Conservation (phyloP, 2,888 invertebrate genomes). For the Epinotia ramella region DNA sequence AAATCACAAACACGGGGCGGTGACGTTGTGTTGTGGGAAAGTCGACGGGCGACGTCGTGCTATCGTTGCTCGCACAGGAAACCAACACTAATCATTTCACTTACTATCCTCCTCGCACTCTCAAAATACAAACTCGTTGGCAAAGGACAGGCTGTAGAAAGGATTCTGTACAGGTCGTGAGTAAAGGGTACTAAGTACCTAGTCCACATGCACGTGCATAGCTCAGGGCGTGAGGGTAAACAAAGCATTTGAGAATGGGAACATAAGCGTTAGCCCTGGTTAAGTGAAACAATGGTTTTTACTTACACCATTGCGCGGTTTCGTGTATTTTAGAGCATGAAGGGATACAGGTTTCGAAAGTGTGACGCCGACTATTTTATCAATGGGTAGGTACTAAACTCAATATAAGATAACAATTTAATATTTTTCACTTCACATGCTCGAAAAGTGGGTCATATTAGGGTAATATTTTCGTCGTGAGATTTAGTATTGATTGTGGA, state of each 20-base stretch:
- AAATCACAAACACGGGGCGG: constrained; percentile 55
- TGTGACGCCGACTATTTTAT: constrained; percentile 19
- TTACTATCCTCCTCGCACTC: constrained; percentile 39
- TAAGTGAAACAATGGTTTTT: constrained; percentile 45
- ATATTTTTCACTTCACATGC: too few species aligned
- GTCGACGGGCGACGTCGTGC: constrained; percentile 48
- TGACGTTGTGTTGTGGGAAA: constrained; percentile 49
- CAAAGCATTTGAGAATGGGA: constrained; percentile 44
- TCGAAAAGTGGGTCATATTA: too few species aligned
- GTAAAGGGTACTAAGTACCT: constrained; percentile 44
- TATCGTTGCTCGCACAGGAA: constrained; percentile 50
- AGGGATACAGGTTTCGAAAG: constrained; percentile 41
- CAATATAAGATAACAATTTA: too few species aligned
- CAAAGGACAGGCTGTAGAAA: constrained; percentile 26
- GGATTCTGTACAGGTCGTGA: constrained; percentile 29
- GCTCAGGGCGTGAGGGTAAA: constrained; percentile 45
- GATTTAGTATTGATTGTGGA: too few species aligned
- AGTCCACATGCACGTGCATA: constrained; percentile 46
- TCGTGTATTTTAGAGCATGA: constrained; percentile 44
- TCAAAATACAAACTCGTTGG: constrained; percentile 13
- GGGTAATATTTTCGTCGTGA: too few species aligned
- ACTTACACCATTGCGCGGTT: constrained; percentile 44
- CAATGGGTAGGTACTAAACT: constrained; percentile 17
- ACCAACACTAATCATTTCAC: constrained; percentile 18
- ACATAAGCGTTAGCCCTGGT: constrained; percentile 40